Evolutionary conservation across 2,797 vertebrate species (phyloP), one percentile per base, ranked within the genome.

Genomic region (Acrossocheilus wenchowensis): DNA sequence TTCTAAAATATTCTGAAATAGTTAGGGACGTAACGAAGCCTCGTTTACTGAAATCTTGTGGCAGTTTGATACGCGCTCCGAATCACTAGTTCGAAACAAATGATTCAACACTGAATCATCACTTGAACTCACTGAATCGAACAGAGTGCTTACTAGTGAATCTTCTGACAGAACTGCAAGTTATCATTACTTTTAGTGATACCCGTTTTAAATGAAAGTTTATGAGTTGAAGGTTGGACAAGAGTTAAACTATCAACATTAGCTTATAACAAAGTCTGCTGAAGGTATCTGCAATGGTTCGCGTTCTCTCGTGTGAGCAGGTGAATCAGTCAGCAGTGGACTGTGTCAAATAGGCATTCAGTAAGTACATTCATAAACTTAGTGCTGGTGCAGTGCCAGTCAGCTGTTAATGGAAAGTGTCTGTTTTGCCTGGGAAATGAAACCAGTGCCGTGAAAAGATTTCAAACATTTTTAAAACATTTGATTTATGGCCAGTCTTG

Each of bases 401-500:
- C 68, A 85, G 50, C 39, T 85, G 39, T 73, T 80, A 72, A 85
- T 74, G 75, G 54, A 83, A 81, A 82, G 36, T 41, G 79, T 87
- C 60, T 64, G 82, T 43, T 75, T 72, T 73, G 88, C 71, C 34
- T 34, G 79, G 78, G 79, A 89, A 86, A 78, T 83, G 30, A 89
- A 88, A 89, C 75, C 80, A 81, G 78, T 77, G 66, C 84, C 57
- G 50, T 89, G 81, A 89, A 91, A 90, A 89, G 83, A 90, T 87
- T 88, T 88, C 62, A 81, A 75, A 85, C 80, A 85, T 88, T 43
- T 43, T 43, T 43, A 2, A 43, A 43, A 43, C 43, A 4, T 45
- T 43, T 90, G 91, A 91, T 91, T 91, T 91, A 91, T 87, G 52
- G 48, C 34, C 78, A 84, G 89, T 86, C 83, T 68, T 88, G 83